A percentile compares a stretch with the other conserved stretches of the same genome.
These are phyloP conservation scores for Geodia barretti DNA, from an alignment of 37 sponge, comb jelly and placozoan genomes.

Conservation along the genomic window DNA sequence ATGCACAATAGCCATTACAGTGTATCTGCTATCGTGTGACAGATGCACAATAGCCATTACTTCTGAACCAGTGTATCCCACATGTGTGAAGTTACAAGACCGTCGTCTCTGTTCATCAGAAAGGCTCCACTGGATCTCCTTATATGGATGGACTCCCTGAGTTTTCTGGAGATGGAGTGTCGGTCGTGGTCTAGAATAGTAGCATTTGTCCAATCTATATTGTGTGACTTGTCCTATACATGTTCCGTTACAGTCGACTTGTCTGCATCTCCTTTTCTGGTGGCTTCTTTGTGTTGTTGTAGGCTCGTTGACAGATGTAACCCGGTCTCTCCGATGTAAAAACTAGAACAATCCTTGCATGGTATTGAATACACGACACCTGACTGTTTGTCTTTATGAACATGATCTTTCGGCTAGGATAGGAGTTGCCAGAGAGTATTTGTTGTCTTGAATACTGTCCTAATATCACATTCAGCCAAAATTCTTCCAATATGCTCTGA, in stretches of 20 bases:
- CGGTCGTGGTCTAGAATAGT: not conserved
- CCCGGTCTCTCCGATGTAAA: not conserved
- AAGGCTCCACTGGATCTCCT: not conserved
- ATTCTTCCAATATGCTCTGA: not conserved
- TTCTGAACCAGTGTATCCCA: not conserved
- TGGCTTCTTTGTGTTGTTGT: not conserved
- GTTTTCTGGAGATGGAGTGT: not conserved
- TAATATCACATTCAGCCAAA: not conserved
- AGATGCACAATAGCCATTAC: too few relatives aligned
- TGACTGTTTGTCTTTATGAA: not conserved
- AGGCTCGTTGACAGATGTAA: not conserved
- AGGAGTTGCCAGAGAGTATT: not conserved
- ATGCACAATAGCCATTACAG: too few relatives aligned
- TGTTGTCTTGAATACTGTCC: not conserved
- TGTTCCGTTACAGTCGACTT: not conserved
- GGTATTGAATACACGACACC: not conserved
- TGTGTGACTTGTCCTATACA: not conserved
- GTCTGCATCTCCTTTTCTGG: not conserved
- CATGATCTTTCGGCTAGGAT: not conserved
- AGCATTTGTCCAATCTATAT: not conserved
- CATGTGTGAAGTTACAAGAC: not conserved
- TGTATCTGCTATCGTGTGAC: too few relatives aligned
- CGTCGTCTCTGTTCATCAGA: not conserved
- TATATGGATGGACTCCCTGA: not conserved
- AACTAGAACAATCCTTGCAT: not conserved